Evolutionary conservation across 2,797 vertebrate species (phyloP).

Genomic region (Catostomus latipinnis): DNA sequence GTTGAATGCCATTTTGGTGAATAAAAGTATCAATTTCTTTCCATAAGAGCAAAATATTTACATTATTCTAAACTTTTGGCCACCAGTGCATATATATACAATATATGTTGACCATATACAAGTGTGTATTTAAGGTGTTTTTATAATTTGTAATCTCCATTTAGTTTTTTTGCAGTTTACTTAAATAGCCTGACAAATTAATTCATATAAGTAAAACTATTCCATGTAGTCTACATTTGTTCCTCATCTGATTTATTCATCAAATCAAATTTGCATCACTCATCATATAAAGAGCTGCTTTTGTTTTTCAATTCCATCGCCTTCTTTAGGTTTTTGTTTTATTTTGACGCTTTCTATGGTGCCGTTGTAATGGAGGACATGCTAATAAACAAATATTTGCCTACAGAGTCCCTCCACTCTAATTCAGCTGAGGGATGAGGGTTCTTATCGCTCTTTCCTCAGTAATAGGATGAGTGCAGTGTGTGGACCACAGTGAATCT

Average conservation of each 20-base stretch:
- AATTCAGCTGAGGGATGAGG: conserved; percentile 75
- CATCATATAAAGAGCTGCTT: conserved; percentile 43
- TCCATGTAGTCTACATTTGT: no score
- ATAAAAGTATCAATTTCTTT: no score
- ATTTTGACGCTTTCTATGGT: conserved; percentile 70
- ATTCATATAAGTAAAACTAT: no score
- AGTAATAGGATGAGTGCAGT: conserved; percentile 83
- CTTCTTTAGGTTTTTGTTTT: conserved; percentile 51
- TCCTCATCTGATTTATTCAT: conserved; percentile 43
- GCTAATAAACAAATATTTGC: conserved; percentile 74
- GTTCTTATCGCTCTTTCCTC: conserved; percentile 75
- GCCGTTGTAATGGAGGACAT: conserved; percentile 71
- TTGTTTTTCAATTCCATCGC: conserved; percentile 13
- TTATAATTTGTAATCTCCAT: no score
- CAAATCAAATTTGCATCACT: conserved; percentile 23
- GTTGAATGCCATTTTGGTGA: no score
- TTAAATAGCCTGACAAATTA: no score
- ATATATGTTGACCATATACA: no score
- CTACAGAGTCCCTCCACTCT: conserved; percentile 72
- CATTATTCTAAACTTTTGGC: no score
- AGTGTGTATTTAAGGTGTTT: no score
- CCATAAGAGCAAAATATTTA: no score
- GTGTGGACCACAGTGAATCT: conserved; percentile 81
- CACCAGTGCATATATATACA: no score
- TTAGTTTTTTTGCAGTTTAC: no score